Conservation (phyloP, 2,113 vertebrate genomes). For the Rhadina sibilatrix region DNA sequence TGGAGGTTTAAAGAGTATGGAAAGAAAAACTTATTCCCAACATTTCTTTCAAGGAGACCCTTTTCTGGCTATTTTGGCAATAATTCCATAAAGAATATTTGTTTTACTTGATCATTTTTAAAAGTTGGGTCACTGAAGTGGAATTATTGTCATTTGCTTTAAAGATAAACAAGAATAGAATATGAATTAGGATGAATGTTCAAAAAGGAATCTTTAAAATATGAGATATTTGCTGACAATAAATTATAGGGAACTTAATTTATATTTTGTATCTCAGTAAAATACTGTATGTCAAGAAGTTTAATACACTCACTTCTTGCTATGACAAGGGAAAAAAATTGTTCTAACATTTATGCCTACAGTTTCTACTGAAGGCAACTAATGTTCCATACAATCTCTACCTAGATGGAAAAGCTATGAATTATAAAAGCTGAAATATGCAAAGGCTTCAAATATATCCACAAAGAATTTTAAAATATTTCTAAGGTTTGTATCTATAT, state of each 20-base stretch:
- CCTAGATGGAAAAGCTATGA: background rate
- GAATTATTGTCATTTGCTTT: background rate
- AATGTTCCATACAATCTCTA: background rate
- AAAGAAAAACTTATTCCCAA: background rate
- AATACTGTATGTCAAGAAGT: background rate
- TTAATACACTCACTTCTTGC: background rate
- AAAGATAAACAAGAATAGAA: background rate
- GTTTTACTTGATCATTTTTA: background rate
- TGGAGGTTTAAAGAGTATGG: background rate
- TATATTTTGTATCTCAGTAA: background rate
- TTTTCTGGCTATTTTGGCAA: background rate
- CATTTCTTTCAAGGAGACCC: background rate
- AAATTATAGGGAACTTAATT: background rate
- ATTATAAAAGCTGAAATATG: background rate
- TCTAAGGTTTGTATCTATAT: background rate
- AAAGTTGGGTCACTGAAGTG: background rate
- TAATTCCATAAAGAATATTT: background rate
- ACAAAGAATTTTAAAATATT: background rate
- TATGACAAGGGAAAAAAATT: background rate
- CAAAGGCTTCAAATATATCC: background rate
- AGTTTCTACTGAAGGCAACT: background rate
- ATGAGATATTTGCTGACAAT: background rate
- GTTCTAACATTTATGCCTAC: background rate
- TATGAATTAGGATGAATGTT: background rate
- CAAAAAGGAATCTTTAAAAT: background rate